Evolutionary conservation across 2,113 vertebrate genomes (phyloP).

Genomic region (Pelusios castaneus): DNA sequence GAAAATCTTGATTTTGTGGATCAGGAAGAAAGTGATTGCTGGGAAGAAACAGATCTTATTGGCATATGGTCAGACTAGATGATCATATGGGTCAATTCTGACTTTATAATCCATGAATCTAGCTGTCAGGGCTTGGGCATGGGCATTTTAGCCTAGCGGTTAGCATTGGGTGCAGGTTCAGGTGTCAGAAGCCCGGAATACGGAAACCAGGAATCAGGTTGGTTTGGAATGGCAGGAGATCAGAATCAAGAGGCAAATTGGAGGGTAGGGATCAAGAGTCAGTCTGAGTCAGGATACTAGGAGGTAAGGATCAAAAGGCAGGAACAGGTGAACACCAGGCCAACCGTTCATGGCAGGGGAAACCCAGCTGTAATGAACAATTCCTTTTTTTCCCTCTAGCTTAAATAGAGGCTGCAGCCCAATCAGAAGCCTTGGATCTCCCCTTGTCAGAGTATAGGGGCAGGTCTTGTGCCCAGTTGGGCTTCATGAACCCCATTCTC

Average conservation of each 20-base stretch:
- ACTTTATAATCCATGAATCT: not conserved
- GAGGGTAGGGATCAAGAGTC: not conserved
- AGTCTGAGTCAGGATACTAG: not conserved
- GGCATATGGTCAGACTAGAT: not conserved
- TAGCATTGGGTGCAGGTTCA: not conserved
- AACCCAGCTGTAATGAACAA: not conserved
- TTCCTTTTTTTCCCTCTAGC: not conserved
- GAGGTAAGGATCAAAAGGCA: not conserved
- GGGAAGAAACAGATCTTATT: not conserved
- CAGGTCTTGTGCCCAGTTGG: not conserved
- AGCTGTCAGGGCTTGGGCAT: not conserved
- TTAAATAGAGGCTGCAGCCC: not conserved
- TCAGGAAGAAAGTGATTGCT: not conserved
- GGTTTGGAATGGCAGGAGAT: not conserved
- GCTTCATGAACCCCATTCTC: not conserved
- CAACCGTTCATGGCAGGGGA: not conserved
- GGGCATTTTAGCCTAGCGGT: not conserved
- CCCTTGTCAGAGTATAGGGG: not conserved
- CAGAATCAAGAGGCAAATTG: not conserved
- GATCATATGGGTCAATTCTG: not conserved
- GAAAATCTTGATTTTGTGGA: not conserved
- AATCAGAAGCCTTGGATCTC: not conserved
- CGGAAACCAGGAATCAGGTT: not conserved
- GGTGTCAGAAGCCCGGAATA: not conserved
- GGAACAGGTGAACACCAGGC: not conserved